A percentile compares a stretch with the other conserved stretches of the same genome.
Conservation (phyloP, 2,888 invertebrate genomes). For the Entomobrya proxima region DNA sequence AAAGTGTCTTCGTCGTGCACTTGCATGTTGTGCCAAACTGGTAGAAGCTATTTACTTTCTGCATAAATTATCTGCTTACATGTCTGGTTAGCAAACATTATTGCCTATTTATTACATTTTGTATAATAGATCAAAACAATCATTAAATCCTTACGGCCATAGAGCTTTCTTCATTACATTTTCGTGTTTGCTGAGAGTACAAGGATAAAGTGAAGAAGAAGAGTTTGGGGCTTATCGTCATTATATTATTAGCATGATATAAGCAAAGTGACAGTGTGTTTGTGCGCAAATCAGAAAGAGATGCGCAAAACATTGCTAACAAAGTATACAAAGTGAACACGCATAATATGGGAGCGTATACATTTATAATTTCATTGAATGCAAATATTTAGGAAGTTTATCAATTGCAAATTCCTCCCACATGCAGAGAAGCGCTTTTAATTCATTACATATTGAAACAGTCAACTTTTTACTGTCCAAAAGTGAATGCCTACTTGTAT, state of each 20-base stretch:
- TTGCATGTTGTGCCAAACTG: slow-evolving; percentile 46
- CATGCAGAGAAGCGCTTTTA: slow-evolving; percentile 6
- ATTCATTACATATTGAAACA: slow-evolving; percentile 15
- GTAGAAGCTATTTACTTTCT: slow-evolving; percentile 39
- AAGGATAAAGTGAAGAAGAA: too few species aligned
- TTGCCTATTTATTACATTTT: slow-evolving; percentile 56
- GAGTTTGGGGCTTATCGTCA: neutral
- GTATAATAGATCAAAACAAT: slow-evolving; percentile 30
- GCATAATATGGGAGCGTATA: too few species aligned
- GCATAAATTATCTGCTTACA: slow-evolving; percentile 54
- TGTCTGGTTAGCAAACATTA: slow-evolving; percentile 58
- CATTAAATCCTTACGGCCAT: slow-evolving; percentile 32
- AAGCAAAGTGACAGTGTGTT: neutral
- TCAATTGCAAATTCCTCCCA: slow-evolving; percentile 36
- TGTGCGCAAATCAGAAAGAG: neutral
- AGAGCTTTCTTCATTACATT: slow-evolving; percentile 34
- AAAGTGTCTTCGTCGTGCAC: slow-evolving; percentile 25
- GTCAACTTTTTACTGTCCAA: slow-evolving; percentile 2
- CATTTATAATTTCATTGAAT: slow-evolving; percentile 27
- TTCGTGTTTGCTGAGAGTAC: neutral
- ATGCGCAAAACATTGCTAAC: slow-evolving; percentile 27
- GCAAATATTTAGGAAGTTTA: slow-evolving; percentile 44
- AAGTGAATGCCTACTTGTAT: neutral
- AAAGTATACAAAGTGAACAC: neutral
- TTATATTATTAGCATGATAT: neutral